Evolutionary conservation across 2,888 invertebrate species (phyloP).

Genomic region (Euplexia lucipara): DNA sequence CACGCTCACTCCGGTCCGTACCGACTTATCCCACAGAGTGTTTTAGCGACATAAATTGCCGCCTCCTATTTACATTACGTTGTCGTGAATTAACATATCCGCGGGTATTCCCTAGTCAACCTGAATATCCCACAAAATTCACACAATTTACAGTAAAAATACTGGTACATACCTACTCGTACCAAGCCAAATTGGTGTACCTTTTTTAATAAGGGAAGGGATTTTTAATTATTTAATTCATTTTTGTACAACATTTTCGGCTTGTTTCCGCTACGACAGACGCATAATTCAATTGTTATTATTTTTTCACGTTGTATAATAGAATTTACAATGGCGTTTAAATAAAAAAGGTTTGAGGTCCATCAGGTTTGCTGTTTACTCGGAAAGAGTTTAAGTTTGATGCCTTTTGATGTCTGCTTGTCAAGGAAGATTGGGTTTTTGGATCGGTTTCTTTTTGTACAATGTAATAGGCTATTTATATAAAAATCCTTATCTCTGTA

Average conservation of each 20-base stretch:
- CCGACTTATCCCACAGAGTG: conserved; percentile 80
- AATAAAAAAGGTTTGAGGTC: conserved; percentile 29
- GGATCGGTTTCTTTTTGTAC: neutral
- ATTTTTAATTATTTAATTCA: conserved; percentile 69
- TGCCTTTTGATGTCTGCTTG: conserved; percentile 22
- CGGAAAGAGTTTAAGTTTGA: conserved; percentile 15
- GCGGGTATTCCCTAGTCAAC: conserved; percentile 85
- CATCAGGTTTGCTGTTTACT: conserved; percentile 26
- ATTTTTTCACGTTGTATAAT: conserved; percentile 49
- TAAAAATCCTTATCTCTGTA: neutral
- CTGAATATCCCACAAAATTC: conserved; percentile 76
- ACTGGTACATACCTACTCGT: conserved; percentile 29
- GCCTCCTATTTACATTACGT: conserved; percentile 85
- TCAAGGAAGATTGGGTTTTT: neutral
- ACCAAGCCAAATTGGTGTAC: conserved; percentile 66
- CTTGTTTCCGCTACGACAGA: conserved; percentile 54
- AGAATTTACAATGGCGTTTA: conserved; percentile 43
- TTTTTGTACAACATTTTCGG: conserved; percentile 55
- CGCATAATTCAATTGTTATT: conserved; percentile 56
- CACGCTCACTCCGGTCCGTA: conserved; percentile 52
- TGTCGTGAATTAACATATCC: conserved; percentile 87
- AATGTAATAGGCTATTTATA: neutral
- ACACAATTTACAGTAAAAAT: conserved; percentile 61
- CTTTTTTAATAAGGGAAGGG: conserved; percentile 69
- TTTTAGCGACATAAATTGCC: conserved; percentile 87